Evolutionary conservation across 2,888 invertebrate genomes (phyloP).

Genomic region (Drosophila affinis): DNA sequence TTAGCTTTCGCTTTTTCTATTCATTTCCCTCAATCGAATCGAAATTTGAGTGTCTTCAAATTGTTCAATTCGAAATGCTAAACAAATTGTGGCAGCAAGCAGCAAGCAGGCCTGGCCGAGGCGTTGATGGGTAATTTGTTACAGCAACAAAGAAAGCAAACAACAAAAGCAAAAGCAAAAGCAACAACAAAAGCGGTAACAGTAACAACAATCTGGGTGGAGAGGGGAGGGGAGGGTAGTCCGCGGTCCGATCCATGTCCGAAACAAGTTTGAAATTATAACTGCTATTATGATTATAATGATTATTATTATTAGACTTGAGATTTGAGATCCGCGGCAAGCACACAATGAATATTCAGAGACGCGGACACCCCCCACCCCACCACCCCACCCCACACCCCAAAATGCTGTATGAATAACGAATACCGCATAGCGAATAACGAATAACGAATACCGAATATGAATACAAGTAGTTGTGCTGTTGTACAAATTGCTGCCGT

Average conservation of each 20-base stretch:
- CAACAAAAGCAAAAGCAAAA: neutral
- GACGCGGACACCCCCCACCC: neutral
- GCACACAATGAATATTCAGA: slow-evolving; percentile 45
- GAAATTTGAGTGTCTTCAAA: neutral
- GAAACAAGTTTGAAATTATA: slow-evolving; percentile 50
- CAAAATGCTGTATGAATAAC: neutral
- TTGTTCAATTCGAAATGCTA: slow-evolving; percentile 10
- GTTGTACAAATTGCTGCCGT: slow-evolving; percentile 65
- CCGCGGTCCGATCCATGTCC: slow-evolving; percentile 42
- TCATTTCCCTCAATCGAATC: neutral
- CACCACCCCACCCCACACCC: too few relatives aligned
- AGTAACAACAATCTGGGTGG: neutral
- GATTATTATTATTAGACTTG: slow-evolving; percentile 39
- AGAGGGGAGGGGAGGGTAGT: too few relatives aligned
- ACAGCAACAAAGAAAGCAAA: slow-evolving; percentile 31
- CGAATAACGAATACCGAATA: neutral
- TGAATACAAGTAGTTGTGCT: slow-evolving; percentile 30
- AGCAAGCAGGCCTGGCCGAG: slow-evolving; percentile 44
- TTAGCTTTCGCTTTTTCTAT: slow-evolving; percentile 24
- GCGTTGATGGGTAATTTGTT: slow-evolving; percentile 73
- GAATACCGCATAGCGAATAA: slow-evolving; percentile 1
- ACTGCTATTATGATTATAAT: slow-evolving; percentile 59
- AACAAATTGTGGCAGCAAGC: slow-evolving; percentile 23
- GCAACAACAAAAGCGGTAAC: slow-evolving; percentile 20
- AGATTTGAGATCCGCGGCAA: slow-evolving; percentile 47